A percentile compares a stretch with the other conserved stretches of the same genome.
Conservation (phyloP, 2,797 vertebrate species). For the Sitta carolinensis region DNA sequence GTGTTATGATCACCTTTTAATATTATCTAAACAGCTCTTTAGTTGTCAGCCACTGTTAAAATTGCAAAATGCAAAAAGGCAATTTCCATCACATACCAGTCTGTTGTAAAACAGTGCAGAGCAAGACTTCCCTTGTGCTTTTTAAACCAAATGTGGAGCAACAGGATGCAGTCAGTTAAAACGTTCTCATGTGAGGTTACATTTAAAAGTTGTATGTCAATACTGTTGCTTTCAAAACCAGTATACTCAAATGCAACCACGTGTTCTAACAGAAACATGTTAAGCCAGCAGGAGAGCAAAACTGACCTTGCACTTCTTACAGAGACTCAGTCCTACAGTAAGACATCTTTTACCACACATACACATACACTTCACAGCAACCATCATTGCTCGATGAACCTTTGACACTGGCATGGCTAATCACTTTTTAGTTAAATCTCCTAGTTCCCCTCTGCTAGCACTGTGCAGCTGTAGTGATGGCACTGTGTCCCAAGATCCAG, state of each 20-base stretch:
- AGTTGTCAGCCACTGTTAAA: neutral
- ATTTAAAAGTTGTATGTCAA: neutral
- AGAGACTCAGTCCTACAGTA: neutral
- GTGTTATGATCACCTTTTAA: neutral
- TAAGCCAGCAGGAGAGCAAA: neutral
- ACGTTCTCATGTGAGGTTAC: neutral
- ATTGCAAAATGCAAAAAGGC: neutral
- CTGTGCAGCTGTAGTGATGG: neutral
- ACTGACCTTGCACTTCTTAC: neutral
- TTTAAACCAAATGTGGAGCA: conserved; percentile 18
- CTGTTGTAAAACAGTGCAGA: neutral
- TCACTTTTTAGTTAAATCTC: neutral
- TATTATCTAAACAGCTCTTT: neutral
- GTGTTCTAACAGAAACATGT: neutral
- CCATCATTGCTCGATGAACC: accelerated
- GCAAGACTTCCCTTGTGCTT: neutral
- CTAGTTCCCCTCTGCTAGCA: neutral
- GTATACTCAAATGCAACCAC: neutral
- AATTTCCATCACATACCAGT: neutral
- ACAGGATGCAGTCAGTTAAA: conserved; percentile 35
- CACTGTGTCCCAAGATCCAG: accelerated
- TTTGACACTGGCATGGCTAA: neutral
- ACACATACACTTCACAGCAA: neutral
- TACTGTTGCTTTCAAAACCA: neutral
- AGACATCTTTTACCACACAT: neutral